Evolutionary conservation across 2,888 invertebrate species (phyloP).

Genomic region (Palloptera scutellata): DNA sequence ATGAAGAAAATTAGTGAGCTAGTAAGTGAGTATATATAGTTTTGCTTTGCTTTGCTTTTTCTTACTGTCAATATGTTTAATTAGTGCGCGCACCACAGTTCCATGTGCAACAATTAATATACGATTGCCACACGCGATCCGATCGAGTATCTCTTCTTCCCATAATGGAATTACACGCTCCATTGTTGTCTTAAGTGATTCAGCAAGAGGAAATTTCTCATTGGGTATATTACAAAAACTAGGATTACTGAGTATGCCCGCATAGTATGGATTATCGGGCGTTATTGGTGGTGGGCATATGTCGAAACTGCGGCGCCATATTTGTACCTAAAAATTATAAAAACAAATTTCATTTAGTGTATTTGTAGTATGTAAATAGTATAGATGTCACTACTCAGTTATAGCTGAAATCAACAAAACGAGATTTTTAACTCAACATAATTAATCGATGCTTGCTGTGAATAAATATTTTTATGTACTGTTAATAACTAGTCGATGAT

Average conservation of each 20-base stretch:
- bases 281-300: constrained; percentile 84
- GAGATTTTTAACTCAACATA: too few relatives aligned
- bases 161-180: constrained; percentile 86
- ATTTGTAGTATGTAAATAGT: too few relatives aligned
- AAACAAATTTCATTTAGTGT: constrained; percentile 1
- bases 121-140: constrained; percentile 76
- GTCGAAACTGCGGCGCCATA: constrained; percentile 87
- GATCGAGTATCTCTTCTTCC: constrained; percentile 77
- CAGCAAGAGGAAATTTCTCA: constrained; percentile 81
- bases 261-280: constrained; percentile 76
- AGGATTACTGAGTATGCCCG: constrained; percentile 77
- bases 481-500: too few relatives aligned
- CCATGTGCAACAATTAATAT: constrained; percentile 88
- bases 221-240: constrained; percentile 76
- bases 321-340: constrained; percentile 70
- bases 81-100: constrained; percentile 84
- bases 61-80: constrained; percentile 83
- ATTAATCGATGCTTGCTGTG: too few relatives aligned
- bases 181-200: constrained; percentile 84
- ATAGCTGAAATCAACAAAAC: too few relatives aligned
- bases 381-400: too few relatives aligned
- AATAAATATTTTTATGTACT: too few relatives aligned
- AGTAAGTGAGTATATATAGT: neutral
- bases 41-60: neutral
- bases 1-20: constrained; percentile 5